These are phyloP conservation scores for Drosophila testacea DNA, from an alignment of 2,888 invertebrate species.

Conservation along the genomic window DNA sequence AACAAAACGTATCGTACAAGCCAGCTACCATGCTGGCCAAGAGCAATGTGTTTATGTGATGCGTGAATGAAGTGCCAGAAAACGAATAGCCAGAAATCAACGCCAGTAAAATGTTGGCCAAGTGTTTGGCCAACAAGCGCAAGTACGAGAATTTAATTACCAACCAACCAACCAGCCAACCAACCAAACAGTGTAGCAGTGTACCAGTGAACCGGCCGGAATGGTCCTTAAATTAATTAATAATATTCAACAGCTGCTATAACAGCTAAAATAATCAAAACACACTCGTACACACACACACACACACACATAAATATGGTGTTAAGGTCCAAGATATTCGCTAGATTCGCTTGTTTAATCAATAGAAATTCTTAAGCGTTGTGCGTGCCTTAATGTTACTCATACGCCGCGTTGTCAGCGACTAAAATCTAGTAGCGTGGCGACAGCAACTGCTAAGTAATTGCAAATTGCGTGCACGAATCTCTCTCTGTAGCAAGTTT, in stretches of 20 bases:
- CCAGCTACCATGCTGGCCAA: conserved; percentile 43
- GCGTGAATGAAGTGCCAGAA: conserved; percentile 47
- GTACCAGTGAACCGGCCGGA: conserved; percentile 12
- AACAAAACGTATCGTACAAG: conserved; percentile 33
- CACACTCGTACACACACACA: conserved; percentile 5
- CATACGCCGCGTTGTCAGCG: conserved; percentile 48
- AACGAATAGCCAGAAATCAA: conserved; percentile 25
- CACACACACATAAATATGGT: neutral
- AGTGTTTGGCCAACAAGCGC: conserved; percentile 61
- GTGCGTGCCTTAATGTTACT: conserved; percentile 40
- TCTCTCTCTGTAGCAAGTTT: conserved; percentile 53
- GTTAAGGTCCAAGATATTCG: neutral
- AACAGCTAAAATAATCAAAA: conserved; percentile 29
- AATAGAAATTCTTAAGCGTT: conserved; percentile 60
- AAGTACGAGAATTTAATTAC: conserved; percentile 68
- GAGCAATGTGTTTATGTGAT: conserved; percentile 51
- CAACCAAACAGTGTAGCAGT: conserved; percentile 1
- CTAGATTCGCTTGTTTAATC: conserved; percentile 67
- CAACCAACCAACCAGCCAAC: conserved; percentile 24
- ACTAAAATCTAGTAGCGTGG: conserved; percentile 20
- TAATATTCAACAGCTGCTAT: conserved; percentile 52
- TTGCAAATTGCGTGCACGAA: conserved; percentile 72
- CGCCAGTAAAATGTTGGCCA: conserved; percentile 57
- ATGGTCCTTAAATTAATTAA: conserved; percentile 35
- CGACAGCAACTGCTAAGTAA: conserved; percentile 63